Evolutionary conservation across 2,797 vertebrate species (phyloP).

Genomic region (Leontopithecus rosalia): DNA sequence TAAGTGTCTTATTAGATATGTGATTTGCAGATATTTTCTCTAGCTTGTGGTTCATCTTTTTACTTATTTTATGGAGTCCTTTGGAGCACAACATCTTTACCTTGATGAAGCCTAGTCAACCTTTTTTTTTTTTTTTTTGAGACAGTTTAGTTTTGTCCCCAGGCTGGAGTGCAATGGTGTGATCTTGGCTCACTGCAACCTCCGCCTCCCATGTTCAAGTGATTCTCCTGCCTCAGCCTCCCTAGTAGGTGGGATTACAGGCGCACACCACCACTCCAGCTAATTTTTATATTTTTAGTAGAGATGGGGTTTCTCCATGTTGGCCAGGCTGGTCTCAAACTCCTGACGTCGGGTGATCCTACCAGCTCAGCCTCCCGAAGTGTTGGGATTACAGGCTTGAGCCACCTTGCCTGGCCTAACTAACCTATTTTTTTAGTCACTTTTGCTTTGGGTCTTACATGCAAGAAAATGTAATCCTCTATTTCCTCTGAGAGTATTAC

Average conservation of each 20-base stretch:
- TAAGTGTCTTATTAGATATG: not conserved
- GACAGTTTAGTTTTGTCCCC: not conserved
- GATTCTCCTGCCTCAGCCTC: not conserved
- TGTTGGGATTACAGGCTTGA: not conserved
- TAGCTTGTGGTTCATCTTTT: not conserved
- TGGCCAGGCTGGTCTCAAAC: not conserved
- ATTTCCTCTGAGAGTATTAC: not conserved
- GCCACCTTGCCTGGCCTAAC: not conserved
- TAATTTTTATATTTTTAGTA: not conserved
- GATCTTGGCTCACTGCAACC: not conserved
- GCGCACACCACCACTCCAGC: not conserved
- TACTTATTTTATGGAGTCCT: not conserved
- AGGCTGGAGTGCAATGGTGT: not conserved
- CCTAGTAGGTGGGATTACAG: not conserved
- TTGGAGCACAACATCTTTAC: not conserved
- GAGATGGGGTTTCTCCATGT: not conserved
- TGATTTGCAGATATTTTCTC: not conserved
- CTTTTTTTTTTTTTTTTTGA: not conserved
- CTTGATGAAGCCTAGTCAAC: not conserved
- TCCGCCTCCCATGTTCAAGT: not conserved
- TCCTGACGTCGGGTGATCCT: not conserved
- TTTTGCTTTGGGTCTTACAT: not conserved
- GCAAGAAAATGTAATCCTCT: not conserved
- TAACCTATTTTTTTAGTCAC: not conserved
- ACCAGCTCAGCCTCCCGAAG: not conserved